These are phyloP conservation scores for Hydrotaea diabolus DNA, from an alignment of 2,888 invertebrate species.

Conservation along the genomic window DNA sequence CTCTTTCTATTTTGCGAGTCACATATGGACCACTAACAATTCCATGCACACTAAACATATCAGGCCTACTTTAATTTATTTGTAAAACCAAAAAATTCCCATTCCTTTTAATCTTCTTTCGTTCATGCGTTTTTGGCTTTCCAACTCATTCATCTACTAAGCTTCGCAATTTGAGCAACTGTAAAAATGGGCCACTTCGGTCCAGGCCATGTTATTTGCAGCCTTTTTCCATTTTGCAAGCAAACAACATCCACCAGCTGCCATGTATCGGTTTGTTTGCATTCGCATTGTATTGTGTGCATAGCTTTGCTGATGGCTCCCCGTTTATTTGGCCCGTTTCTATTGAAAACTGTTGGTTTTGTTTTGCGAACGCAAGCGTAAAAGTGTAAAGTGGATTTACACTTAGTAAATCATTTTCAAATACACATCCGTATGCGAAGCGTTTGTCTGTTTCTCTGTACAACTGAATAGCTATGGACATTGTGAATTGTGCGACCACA, in stretches of 20 bases:
- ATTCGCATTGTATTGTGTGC: background rate
- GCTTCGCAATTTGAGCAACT: background rate
- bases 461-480: background rate
- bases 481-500: background rate
- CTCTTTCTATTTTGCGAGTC: too few species aligned
- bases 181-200: background rate
- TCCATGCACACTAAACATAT: too few species aligned
- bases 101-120: too few species aligned
- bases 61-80: too few species aligned
- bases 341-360: conserved; percentile 14
- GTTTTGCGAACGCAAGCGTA: conserved; percentile 51
- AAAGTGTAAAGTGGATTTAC: conserved; percentile 59
- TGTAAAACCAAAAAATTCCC: too few species aligned
- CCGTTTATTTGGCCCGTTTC: background rate
- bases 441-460: background rate
- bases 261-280: background rate
- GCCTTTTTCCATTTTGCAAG: background rate
- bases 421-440: conserved; percentile 5
- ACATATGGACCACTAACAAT: too few species aligned
- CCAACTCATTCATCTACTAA: too few species aligned
- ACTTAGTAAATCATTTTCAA: conserved; percentile 53
- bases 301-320: background rate
- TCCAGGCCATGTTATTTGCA: background rate
- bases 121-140: too few species aligned
- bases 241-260: conserved; percentile 10